Base-by-base conservation (phyloP, 53 echinoderm and acorn worm genomes). In the Temnopleurus reevesii region DNA sequence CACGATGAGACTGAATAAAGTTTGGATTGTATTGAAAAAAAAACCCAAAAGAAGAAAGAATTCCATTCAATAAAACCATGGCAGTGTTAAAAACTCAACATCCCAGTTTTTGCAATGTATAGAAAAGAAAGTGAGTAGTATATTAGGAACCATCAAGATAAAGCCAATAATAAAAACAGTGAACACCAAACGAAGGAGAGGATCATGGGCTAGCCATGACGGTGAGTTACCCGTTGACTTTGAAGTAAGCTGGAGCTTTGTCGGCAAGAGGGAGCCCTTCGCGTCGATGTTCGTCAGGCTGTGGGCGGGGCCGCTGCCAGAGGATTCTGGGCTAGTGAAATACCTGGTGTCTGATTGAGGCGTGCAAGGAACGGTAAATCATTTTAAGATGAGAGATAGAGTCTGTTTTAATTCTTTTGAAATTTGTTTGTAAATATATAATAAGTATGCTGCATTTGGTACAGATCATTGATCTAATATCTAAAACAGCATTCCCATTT, bases 241-340 rank as follows among this genome's bases (percentile, higher is more conserved):
- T 15, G 88, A 34, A 19, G 53, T 87, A 21, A 87, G 47, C 53
- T 87, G 88, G 3, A 87, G 71, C 76, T 87, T 87, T 8, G 88
- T 19, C 9, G 88, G 88, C 23, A 87, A 49, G 53, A 87, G 51
- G 36, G 71, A 29, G 53, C 46, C 18, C 71, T 87, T 87, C 29
- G 66, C 46, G 29, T 87, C 88, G 25, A 87, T 71, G 15, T 15
- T 51, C 53, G 88, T 87, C 47, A 87, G 46, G 53, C 36, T 51
- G 33, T 49, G 49, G 21, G 66, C 49, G 15, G 46, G 86, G 46
- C 59, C 86, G 24, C 85, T 85, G 88, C 88, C 71, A 18, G 71
- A 66, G 12, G 88, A 66, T 35, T 87, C 88, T 0, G 88, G 88
- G 88, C 88, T 87, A 64, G 88, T 87, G 88, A 87, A 87, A 87